Evolutionary conservation across 2,888 invertebrate genomes (phyloP), one percentile per base, ranked within the genome.

Genomic region (Hemithea aestivaria): DNA sequence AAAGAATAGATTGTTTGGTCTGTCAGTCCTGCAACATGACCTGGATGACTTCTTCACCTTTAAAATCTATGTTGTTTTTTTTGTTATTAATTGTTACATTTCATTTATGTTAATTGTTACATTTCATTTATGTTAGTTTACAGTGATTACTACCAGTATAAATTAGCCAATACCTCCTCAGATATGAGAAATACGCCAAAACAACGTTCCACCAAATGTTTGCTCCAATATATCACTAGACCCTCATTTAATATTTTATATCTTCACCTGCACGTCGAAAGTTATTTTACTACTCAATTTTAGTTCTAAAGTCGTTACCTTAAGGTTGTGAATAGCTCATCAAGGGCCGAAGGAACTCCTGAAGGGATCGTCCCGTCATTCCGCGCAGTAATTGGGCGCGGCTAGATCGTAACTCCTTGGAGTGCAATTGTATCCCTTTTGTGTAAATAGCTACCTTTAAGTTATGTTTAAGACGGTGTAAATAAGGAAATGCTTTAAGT

Each of bases 341-440:
- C 20, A 32, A 9, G 23, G 27, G 35, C 20, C 30, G 7, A 9
- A 35, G 27, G 34, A n/a, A 32, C 32, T 32, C 11, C 16, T 23
- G 27, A 30, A 43, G 40, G 31, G 30, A 43, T 40, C 30, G 22
- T 38, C 27, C 25, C 43, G 41, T 40, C 49, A 44, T 44, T 42
- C 41, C 27, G 20, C 20, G 26, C 24, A 26, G 35, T 51, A 43
- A 47, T 52, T 47, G 40, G 35, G 29, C 28, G 30, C 20, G 35
- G 31, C 38, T 38, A 38, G 38, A 25, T 21, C 30, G 16, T 28
- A 35, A 39, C 29, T 46, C 52, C 52, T 49, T 30, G 27, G 23
- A 38, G 49, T 50, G 43, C 49, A 43, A 53, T 53, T 50, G 49
- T 41, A 40, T 48, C 35, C 40, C 44, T 45, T 53, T 53, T 50